phyloP scores from a whole-genome alignment of 2,888 invertebrate species.

The Erpobdella octoculata region DNA sequence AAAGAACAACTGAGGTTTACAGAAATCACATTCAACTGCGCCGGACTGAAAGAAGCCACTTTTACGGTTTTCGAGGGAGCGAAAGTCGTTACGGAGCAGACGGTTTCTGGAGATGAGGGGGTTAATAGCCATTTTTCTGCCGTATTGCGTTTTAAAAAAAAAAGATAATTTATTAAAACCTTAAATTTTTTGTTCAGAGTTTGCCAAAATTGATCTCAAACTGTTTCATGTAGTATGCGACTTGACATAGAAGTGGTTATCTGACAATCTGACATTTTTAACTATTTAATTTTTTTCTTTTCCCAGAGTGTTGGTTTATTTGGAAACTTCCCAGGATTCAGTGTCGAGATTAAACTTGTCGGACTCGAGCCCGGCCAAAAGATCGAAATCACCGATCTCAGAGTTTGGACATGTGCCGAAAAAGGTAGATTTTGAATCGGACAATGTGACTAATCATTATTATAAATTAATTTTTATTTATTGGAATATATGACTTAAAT shows the following conservation, averaged over 20 bases:
- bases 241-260: too few species aligned
- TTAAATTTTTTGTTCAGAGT: too few species aligned
- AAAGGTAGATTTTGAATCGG: constrained; percentile 2
- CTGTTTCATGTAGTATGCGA: too few species aligned
- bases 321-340: neutral
- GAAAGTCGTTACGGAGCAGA: neutral
- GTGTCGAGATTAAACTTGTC: neutral
- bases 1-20: neutral
- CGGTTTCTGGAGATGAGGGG: neutral
- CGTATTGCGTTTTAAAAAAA: too few species aligned
- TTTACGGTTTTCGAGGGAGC: neutral
- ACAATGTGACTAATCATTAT: too few species aligned
- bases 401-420: neutral
- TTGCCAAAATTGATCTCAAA: too few species aligned
- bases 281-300: neutral
- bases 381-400: neutral
- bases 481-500: too few species aligned
- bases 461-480: too few species aligned
- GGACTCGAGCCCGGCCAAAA: neutral
- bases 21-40: neutral
- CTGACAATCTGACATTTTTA: neutral
- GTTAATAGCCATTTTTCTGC: too few species aligned
- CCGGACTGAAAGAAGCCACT: neutral
- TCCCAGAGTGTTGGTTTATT: neutral
- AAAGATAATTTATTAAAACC: too few species aligned